These are phyloP conservation scores for Synaphobranchus kaupii DNA, from an alignment of 2,797 vertebrate species.

Conservation along the genomic window DNA sequence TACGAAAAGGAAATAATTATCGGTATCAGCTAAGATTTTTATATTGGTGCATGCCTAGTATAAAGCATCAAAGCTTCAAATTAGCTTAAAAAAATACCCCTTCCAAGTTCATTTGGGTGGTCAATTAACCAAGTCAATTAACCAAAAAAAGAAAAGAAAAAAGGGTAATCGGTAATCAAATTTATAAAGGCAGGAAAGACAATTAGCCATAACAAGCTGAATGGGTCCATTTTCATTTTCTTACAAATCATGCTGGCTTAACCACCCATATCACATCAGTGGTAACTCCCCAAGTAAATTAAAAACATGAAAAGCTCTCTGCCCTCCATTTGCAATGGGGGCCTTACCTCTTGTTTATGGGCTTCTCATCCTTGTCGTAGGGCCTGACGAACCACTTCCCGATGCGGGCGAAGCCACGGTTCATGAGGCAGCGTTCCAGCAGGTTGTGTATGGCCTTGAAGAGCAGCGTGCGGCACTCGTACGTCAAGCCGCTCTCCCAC, in stretches of 20 bases:
- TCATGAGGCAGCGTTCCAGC: constrained; percentile 96
- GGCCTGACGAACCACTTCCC: constrained; percentile 99
- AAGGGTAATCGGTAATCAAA: background rate
- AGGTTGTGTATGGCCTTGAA: constrained; percentile 99
- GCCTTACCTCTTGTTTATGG: constrained; percentile 94
- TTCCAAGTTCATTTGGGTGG: background rate
- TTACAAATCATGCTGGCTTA: background rate
- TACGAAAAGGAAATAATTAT: too few relatives aligned
- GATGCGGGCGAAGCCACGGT: constrained; percentile 93
- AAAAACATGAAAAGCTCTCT: background rate
- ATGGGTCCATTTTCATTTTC: background rate
- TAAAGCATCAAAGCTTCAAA: background rate
- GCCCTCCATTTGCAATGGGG: background rate
- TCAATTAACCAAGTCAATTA: background rate
- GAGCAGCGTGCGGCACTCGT: constrained; percentile 98
- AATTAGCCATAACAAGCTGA: background rate
- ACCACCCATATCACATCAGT: background rate
- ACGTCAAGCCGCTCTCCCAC: constrained; percentile 97
- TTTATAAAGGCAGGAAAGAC: background rate
- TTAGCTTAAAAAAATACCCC: background rate
- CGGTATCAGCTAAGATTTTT: too few relatives aligned
- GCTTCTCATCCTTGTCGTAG: constrained; percentile 98
- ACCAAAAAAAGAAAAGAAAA: background rate
- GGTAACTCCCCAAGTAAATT: background rate
- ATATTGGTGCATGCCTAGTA: too few relatives aligned